Evolutionary conservation across 2,888 invertebrate species (phyloP).

Genomic region (Pachycephus smyrnensis): DNA sequence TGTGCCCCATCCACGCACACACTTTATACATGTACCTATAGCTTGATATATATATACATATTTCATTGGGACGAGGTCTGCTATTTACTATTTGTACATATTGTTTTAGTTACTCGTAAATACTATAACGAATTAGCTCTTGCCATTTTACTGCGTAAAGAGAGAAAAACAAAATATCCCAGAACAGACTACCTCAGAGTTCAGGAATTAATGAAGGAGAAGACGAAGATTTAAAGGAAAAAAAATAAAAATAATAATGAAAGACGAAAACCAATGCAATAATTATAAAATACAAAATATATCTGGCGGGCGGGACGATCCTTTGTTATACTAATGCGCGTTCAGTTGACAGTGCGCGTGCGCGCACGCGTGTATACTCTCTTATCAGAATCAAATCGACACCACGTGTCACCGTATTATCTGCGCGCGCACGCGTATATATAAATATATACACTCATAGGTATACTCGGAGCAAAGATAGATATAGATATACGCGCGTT

Average conservation of each 20-base stretch:
- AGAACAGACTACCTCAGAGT: constrained; percentile 66
- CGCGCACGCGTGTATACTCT: not conserved
- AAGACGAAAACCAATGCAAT: constrained; percentile 60
- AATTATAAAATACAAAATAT: constrained; percentile 38
- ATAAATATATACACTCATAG: not conserved
- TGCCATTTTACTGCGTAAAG: constrained; percentile 60
- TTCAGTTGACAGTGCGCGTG: not conserved
- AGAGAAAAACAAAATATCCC: constrained; percentile 42
- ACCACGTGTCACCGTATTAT: not conserved
- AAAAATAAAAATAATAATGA: constrained; percentile 39
- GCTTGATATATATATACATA: constrained; percentile 26
- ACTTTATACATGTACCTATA: constrained; percentile 35
- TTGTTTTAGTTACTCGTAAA: constrained; percentile 27
- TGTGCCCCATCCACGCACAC: not conserved
- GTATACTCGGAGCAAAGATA: not conserved
- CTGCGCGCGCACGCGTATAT: constrained; percentile 5
- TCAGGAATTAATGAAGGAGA: constrained; percentile 60
- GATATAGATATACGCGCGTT: constrained; percentile 2
- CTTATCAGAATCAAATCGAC: not conserved
- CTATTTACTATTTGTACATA: constrained; percentile 22
- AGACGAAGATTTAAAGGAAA: constrained; percentile 51
- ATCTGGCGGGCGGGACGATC: constrained; percentile 6
- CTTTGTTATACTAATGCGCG: not conserved
- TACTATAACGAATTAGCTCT: constrained; percentile 57
- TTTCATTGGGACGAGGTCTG: constrained; percentile 37